Percentiles rank a stretch among this genome's conserved stretches.
phyloP scores from a whole-genome alignment of 2,797 vertebrate genomes.

The Esox masquinongy region DNA sequence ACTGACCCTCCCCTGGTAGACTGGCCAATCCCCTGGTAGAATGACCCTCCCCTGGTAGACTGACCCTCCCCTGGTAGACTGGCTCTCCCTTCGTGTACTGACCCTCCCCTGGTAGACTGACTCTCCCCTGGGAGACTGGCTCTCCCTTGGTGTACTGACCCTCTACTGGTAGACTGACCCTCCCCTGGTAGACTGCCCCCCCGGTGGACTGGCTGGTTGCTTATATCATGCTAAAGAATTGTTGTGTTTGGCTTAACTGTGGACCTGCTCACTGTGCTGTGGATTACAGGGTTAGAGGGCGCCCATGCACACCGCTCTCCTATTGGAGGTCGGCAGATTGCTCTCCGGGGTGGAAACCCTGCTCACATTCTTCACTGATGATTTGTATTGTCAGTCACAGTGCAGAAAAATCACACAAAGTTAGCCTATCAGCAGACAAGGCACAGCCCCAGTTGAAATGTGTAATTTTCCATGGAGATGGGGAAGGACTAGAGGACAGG shows the following conservation, averaged over 20 bases:
- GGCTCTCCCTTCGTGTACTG: too few relatives aligned
- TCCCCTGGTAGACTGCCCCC: too few relatives aligned
- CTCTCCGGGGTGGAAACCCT: slow-evolving; percentile 58
- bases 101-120: too few relatives aligned
- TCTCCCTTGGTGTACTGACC: too few relatives aligned
- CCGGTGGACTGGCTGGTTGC: too few relatives aligned
- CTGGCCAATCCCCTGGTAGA: too few relatives aligned
- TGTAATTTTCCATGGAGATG: slow-evolving; percentile 42
- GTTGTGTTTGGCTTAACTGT: slow-evolving; percentile 46
- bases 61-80: too few relatives aligned
- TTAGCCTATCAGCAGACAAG: slow-evolving; percentile 1
- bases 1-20: too few relatives aligned
- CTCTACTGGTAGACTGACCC: too few relatives aligned
- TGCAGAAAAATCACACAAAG: not conserved
- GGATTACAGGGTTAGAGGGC: not conserved
- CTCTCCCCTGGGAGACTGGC: too few relatives aligned
- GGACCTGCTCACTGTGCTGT: slow-evolving; percentile 2
- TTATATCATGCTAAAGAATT: slow-evolving; percentile 34
- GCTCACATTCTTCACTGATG: slow-evolving; percentile 62
- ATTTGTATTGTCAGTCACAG: slow-evolving; percentile 36
- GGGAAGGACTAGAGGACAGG: not conserved
- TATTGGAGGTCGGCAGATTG: slow-evolving; percentile 53
- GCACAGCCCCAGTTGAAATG: slow-evolving; percentile 17
- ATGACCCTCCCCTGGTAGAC: too few relatives aligned
- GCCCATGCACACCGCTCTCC: slow-evolving; percentile 17